Conservation (phyloP, 2,113 vertebrate species). For the Pelodiscus sinensis region DNA sequence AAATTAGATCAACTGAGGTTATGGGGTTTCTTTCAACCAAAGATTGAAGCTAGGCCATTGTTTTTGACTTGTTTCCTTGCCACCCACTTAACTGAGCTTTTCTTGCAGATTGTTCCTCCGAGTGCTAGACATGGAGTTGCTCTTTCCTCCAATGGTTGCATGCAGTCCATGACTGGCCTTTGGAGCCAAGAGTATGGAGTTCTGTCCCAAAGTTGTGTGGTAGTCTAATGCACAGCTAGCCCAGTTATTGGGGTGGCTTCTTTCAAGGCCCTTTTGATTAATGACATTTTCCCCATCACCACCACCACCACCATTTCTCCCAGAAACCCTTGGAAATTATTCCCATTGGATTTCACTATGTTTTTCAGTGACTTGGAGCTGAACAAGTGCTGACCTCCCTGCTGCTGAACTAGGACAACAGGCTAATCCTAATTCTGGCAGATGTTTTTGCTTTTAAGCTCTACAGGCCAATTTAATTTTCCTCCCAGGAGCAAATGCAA, state of each 20-base stretch:
- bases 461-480: constrained; percentile 65
- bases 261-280: neutral
- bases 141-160: neutral
- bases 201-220: rapidly evolving
- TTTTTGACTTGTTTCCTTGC: neutral
- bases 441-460: constrained; percentile 68
- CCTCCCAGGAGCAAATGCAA: constrained; percentile 55
- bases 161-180: neutral
- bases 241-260: neutral
- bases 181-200: neutral
- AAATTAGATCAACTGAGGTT: neutral
- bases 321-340: constrained; percentile 10
- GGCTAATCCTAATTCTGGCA: constrained; percentile 63
- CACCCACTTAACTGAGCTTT: constrained; percentile 28
- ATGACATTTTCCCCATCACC: neutral
- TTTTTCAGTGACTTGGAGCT: constrained; percentile 32
- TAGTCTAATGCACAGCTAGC: neutral
- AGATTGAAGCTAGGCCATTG: rapidly evolving
- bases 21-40: constrained; percentile 15
- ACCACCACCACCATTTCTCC: neutral
- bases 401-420: constrained; percentile 59
- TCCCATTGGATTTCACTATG: neutral
- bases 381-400: constrained; percentile 70
- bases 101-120: neutral
- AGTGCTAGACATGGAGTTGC: neutral